These are phyloP conservation scores for Amphiprion ocellaris DNA, from an alignment of 2,113 vertebrate genomes.

Conservation along the genomic window DNA sequence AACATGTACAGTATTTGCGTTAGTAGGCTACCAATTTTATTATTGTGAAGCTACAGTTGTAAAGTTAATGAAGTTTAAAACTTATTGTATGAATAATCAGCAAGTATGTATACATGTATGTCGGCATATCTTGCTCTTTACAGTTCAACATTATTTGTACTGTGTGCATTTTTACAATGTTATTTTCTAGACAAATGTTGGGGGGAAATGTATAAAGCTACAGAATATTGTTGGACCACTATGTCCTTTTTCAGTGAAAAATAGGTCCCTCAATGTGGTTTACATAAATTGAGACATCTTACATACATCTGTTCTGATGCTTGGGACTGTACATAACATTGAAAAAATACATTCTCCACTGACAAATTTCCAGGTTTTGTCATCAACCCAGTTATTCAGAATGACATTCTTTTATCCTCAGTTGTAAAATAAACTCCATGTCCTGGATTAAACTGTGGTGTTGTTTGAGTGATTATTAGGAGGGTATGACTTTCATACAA, in stretches of 20 bases:
- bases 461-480: constrained; percentile 62
- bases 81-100: constrained; percentile 93
- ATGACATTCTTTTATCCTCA: constrained; percentile 83
- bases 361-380: constrained; percentile 96
- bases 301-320: constrained; percentile 92
- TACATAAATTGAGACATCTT: constrained; percentile 91
- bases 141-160: constrained; percentile 97
- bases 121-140: constrained; percentile 95
- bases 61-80: constrained; percentile 83
- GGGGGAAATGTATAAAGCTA: constrained; percentile 72
- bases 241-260: constrained; percentile 88
- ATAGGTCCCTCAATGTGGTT: constrained; percentile 95
- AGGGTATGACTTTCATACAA: constrained; percentile 8
- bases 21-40: constrained; percentile 89
- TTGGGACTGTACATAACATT: constrained; percentile 87
- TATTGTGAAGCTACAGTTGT: constrained; percentile 83
- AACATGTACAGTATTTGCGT: constrained; percentile 92
- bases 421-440: constrained; percentile 88
- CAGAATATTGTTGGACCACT: constrained; percentile 92
- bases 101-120: constrained; percentile 93
- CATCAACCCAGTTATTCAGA: constrained; percentile 91
- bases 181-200: constrained; percentile 94
- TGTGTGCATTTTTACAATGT: constrained; percentile 99
- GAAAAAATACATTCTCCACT: constrained; percentile 84
- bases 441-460: constrained; percentile 66